Evolutionary conservation across 2,888 invertebrate genomes (phyloP), one percentile per base, ranked within the genome.

Genomic region (Orgyia antiqua): DNA sequence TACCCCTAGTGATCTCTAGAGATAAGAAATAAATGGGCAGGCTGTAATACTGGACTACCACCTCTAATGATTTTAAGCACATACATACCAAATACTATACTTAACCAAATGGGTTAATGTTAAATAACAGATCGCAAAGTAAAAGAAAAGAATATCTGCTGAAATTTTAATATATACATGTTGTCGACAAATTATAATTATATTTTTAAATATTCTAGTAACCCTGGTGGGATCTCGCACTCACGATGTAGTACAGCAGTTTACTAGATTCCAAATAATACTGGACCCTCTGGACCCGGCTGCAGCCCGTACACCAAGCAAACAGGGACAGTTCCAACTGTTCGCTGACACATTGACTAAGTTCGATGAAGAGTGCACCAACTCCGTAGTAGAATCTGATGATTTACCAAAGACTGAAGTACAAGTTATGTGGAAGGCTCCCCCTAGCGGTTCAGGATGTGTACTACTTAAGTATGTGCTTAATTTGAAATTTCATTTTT

Each of bases 401-500:
- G 91, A 92, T 54, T 83, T 92, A 31, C 90, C 91, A 5, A 97
- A 97, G 75, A 92, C 93, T 0, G 94, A 94, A 63, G 90, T 96
- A 5, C 93, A 93, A 63, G 93, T 96, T 41, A 91, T 94, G 88
- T 98, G 98, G 97, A 93, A 92, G 27, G 95, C 97, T 8, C 97
- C 98, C 0, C 89, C 91, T 8, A 80, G 92, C 5, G 94, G 94
- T 2, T 92, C 94, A 0, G 96, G 96, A 41, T 98, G 97, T 68
- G 92, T 97, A 19, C 89, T 93, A 13, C 91, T 98, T 62, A 95
- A 93, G 91, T 94, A 69, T 82, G 76, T 67, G n/a, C n/a, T n/a
- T n/a, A n/a, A n/a, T n/a, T n/a, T n/a, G n/a, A n/a, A n/a, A n/a
- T n/a, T n/a, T n/a, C n/a, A n/a, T n/a, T n/a, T n/a, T n/a, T n/a